Percentiles rank a stretch among this genome's conserved stretches.
These are phyloP conservation scores for Platanista minor DNA, from an alignment of 2,113 vertebrate species.

Conservation along the genomic window DNA sequence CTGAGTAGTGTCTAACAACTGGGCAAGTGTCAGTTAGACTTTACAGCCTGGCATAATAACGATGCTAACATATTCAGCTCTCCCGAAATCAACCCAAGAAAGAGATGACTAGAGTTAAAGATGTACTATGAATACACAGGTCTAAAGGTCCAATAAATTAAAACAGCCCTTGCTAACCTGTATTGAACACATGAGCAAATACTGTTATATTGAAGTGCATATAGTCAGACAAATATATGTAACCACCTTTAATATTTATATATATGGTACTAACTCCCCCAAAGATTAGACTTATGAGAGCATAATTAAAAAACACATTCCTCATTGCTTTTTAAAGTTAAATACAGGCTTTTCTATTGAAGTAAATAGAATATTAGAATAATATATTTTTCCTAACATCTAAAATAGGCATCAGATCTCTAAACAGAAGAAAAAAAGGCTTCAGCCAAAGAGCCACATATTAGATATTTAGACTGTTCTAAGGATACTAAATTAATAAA, in stretches of 20 bases:
- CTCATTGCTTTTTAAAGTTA: conserved; percentile 45
- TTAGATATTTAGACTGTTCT: conserved; percentile 21
- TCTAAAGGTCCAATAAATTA: not conserved
- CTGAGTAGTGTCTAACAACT: not conserved
- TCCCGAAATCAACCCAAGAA: conserved; percentile 9
- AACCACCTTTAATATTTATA: not conserved
- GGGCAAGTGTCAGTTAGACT: not conserved
- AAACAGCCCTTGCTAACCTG: conserved; percentile 1
- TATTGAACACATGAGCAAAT: conserved; percentile 1
- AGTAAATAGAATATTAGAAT: not conserved
- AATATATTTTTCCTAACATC: conserved; percentile 34
- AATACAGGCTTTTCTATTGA: conserved; percentile 44
- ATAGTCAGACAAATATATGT: not conserved
- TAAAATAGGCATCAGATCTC: conserved; percentile 46
- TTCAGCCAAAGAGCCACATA: conserved; percentile 43
- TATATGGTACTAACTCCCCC: not conserved
- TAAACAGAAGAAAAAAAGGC: conserved; percentile 50
- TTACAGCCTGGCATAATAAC: not conserved
- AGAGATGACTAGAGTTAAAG: not conserved
- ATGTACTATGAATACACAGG: not conserved
- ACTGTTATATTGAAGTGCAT: not conserved
- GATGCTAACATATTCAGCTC: conserved; percentile 26
- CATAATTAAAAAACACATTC: conserved; percentile 62
- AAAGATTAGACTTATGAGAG: conserved; percentile 30
- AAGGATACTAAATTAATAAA: conserved; percentile 53